Conservation (phyloP, 2,113 vertebrate genomes). For the Eclectus roratus region DNA sequence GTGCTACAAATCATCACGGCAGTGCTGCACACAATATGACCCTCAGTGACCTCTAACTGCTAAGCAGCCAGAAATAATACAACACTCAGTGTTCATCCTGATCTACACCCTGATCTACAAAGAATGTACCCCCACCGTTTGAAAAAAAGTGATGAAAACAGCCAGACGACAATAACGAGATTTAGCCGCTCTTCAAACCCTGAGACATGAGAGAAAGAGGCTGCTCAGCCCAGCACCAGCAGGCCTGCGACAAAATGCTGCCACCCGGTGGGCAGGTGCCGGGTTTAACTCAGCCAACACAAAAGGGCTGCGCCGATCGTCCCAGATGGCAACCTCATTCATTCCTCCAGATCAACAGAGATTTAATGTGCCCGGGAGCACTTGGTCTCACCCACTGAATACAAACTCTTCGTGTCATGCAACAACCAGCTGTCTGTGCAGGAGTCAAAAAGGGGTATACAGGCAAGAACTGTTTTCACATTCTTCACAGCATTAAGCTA, state of each 20-base stretch:
- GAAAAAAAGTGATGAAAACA: background rate
- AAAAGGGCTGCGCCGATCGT: background rate
- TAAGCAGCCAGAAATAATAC: background rate
- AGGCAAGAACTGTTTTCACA: background rate
- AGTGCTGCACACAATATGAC: background rate
- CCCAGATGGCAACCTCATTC: background rate
- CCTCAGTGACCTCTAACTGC: background rate
- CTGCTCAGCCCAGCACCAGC: background rate
- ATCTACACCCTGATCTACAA: accelerated
- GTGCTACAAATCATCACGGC: background rate
- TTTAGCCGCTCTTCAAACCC: background rate
- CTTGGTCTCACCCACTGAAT: background rate
- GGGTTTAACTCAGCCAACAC: accelerated
- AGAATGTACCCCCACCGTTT: accelerated
- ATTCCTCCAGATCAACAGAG: background rate
- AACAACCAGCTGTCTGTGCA: background rate
- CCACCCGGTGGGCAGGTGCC: conserved; percentile 21
- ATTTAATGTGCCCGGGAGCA: background rate
- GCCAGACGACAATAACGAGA: background rate
- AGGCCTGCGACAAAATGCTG: background rate
- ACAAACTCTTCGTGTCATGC: background rate
- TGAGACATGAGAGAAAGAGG: background rate
- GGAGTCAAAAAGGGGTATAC: background rate
- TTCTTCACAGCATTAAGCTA: background rate
- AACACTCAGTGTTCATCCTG: background rate